Base-by-base conservation (phyloP, 2,888 invertebrate genomes). In the Protonemura montana region DNA sequence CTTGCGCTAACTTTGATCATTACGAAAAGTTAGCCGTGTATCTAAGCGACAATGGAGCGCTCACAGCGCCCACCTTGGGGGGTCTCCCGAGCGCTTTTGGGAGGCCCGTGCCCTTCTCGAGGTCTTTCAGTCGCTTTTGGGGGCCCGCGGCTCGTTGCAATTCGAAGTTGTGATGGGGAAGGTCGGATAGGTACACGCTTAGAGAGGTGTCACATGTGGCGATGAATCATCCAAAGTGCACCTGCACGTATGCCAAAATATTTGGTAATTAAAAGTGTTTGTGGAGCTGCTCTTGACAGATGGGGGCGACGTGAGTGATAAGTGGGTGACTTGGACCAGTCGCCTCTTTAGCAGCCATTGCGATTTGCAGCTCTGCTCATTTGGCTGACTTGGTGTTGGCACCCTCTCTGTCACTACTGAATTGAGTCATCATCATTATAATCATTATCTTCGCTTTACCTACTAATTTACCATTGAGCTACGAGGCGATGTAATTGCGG, bases 221-320 rank as follows among this genome's bases (percentile, higher is more conserved):
- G 26, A 26, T 78, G 78, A 78, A 26, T 78, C 78, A 78, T 28
- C 28, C 25, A 26, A 28, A 26, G 78, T 78, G 78, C 78, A 78
- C 78, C 78, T 78, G 78, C 78, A 28, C 10, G 0, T 2, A 35
- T 78, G 78, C 78, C 78, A 78, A 78, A 27, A 78, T 26, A 78
- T 78, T 78, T 27, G 78, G 28, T 78, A 78, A 78, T 78, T 78
- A 78, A 78, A 78, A 78, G 28, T 78, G 78, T 78, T 26, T 26
- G 78, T 25, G 27, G 28, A 59, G 59, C 59, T 59, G 78, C 27
- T 78, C 10, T 7, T 13, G 78, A 78, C 78, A 78, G 78, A 28
- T 28, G 78, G 78, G 27, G 78, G 78, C 28, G 78, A 78, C 26
- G 28, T 10, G 78, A 59, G 59, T 59, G 59, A 59, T 59, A 59